Base-by-base conservation (phyloP, 1,140 invertebrate genomes). In the Drosophila gunungcola region DNA sequence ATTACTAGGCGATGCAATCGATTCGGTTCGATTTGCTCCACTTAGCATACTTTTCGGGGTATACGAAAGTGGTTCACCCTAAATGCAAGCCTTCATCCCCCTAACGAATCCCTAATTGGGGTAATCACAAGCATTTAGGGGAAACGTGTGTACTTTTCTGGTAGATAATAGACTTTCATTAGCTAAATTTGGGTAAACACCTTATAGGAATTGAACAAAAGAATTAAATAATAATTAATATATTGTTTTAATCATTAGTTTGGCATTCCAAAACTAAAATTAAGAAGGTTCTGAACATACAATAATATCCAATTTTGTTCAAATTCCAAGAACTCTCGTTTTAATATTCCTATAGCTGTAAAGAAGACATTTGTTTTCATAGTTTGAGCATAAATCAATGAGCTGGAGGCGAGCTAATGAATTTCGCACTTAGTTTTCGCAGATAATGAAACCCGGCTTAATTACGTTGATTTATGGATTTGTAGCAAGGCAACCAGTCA, bases 401-500 rank as follows among this genome's bases (percentile, higher is more conserved):
- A 7, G 9, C 11, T 11, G 10, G 10, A 12, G 4, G 4, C 29
- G 1, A 21, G 34, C 57, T 62, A 62, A 53, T 62, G 58, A 53
- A 53, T 62, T 34, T 7, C 21, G 32, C 38, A 29, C 16, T 36
- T n/a, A 21, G 1, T 34, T 16, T 11, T 10, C 9, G 7, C 13
- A 39, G 43, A 13, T 25, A 57, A 29, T 58, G 25, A n/a, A 38
- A 13, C 45, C 38, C 4, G 3, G 7, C 34, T 9, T 16, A 29
- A 46, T 25, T 48, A 54, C 51, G 13, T 21, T 70, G 67, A 69
- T 70, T 56, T 70, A 41, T 56, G 67, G 51, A 36, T 56, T 69
- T 21, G 16, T 21, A 51, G 52, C 64, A 29, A 25, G 6, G 27
- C 46, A 29, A n/a, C 27, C 12, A 29, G 27, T 29, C 25, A 16